Conservation (phyloP, 2,888 invertebrate species). For the Cyclophora punctaria region DNA sequence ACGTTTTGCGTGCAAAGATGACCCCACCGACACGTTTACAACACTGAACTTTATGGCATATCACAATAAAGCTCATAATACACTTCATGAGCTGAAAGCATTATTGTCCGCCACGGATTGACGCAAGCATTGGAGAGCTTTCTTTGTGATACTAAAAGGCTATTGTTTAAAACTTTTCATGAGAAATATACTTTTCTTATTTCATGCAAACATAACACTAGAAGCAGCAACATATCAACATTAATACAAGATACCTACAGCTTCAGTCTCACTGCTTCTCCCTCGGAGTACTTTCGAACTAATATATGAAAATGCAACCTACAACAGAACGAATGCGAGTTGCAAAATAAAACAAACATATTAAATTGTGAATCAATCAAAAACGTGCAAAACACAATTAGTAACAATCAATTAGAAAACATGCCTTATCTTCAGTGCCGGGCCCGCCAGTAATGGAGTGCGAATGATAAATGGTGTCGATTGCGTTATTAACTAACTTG, state of each 20-base stretch:
- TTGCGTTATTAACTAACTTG: neutral
- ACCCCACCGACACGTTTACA: conserved; percentile 2
- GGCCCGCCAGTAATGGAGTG: conserved; percentile 7
- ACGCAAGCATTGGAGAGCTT: too few relatives aligned
- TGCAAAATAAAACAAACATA: conserved; percentile 61
- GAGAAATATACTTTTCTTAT: neutral
- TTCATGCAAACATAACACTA: conserved; percentile 6
- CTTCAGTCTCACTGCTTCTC: conserved; percentile 77
- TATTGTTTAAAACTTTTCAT: too few relatives aligned
- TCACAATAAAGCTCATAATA: too few relatives aligned
- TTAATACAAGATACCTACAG: conserved; percentile 80
- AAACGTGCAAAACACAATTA: conserved; percentile 20
- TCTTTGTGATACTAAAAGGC: too few relatives aligned
- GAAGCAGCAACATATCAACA: conserved; percentile 26
- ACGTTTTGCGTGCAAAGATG: conserved; percentile 10
- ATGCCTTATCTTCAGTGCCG: conserved; percentile 13
- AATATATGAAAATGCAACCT: conserved; percentile 77
- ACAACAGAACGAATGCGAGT: conserved; percentile 76
- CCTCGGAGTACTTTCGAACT: conserved; percentile 58
- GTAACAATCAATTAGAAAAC: conserved; percentile 2
- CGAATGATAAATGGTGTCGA: neutral
- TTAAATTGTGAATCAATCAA: conserved; percentile 27
- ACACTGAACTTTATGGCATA: conserved; percentile 9
- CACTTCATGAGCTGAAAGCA: too few relatives aligned
- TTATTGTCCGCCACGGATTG: too few relatives aligned